These are phyloP conservation scores for Bombus sibiricus DNA, from an alignment of 1,140 invertebrate species.

Conservation along the genomic window DNA sequence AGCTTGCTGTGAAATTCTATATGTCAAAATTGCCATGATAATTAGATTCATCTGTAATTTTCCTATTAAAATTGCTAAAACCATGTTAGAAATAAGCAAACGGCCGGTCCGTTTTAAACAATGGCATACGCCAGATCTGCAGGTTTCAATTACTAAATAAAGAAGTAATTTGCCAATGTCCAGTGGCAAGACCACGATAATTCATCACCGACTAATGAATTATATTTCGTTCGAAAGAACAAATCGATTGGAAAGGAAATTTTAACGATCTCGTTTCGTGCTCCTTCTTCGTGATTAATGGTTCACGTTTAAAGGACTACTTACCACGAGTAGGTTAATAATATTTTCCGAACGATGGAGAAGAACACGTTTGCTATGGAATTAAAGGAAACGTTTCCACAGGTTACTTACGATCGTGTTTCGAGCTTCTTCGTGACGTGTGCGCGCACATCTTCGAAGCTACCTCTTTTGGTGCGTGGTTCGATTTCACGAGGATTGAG, in stretches of 20 bases:
- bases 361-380: background rate
- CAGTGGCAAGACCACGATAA: background rate
- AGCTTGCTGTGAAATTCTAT: too few species aligned
- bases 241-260: background rate
- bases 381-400: slow-evolving; percentile 17
- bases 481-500: background rate
- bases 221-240: background rate
- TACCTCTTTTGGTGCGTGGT: background rate
- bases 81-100: too few species aligned
- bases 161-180: background rate
- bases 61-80: too few species aligned
- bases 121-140: too few species aligned
- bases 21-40: too few species aligned
- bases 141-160: background rate
- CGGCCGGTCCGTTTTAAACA: too few species aligned
- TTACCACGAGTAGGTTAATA: background rate
- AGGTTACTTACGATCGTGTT: background rate
- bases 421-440: background rate
- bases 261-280: background rate
- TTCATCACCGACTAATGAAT: background rate
- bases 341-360: background rate
- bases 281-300: background rate
- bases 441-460: background rate
- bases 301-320: background rate
- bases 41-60: too few species aligned